Evolutionary conservation across 2,888 invertebrate species (phyloP).

Genomic region (Pristionchus exspectatus): DNA sequence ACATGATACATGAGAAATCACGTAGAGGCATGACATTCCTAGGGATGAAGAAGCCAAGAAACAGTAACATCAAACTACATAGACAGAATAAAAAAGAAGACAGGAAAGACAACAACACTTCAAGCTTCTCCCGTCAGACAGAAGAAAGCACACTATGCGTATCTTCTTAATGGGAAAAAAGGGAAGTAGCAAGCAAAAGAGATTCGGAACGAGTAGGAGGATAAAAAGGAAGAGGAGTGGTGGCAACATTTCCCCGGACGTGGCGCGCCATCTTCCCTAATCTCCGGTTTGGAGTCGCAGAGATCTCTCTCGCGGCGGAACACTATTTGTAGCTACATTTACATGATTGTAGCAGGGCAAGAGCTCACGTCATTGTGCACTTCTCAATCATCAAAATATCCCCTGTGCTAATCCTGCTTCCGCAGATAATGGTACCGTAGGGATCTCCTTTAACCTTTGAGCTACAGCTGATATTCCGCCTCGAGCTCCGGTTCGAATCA

Average conservation of each 20-base stretch:
- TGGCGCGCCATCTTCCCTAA: not conserved
- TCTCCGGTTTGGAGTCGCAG: not conserved
- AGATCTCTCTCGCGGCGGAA: not conserved
- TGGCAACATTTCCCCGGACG: not conserved
- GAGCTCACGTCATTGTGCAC: not conserved
- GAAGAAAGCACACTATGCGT: too few species aligned
- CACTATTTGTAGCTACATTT: not conserved
- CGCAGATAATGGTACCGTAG: not conserved
- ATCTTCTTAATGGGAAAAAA: too few species aligned
- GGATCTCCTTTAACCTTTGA: not conserved
- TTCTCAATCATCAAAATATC: too few species aligned
- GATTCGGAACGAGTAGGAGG: not conserved
- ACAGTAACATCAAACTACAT: too few species aligned
- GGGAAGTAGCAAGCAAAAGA: not conserved
- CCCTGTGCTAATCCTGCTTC: not conserved
- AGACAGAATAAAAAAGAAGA: too few species aligned
- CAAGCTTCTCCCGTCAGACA: too few species aligned
- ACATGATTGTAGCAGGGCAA: not conserved
- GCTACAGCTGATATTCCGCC: not conserved
- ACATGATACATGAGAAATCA: too few species aligned
- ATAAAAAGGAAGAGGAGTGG: not conserved
- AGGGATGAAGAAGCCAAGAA: too few species aligned
- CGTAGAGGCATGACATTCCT: too few species aligned
- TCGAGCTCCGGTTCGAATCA: not conserved
- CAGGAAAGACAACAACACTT: too few species aligned